Base-by-base conservation (phyloP, 2,888 invertebrate species). In the Hoplodrina ambigua region DNA sequence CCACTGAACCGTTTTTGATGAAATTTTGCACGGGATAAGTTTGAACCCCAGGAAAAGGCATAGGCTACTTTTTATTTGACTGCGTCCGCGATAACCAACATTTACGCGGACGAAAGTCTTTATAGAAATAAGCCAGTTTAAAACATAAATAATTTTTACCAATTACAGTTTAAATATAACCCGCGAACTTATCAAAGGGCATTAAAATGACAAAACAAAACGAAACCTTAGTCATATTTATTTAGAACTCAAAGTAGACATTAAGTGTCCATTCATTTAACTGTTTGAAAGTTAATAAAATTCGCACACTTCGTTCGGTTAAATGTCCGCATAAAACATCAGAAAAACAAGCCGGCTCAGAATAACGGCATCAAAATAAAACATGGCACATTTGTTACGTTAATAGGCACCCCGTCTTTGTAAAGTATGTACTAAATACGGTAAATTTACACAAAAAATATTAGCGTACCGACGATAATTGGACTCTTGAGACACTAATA, bases 311-410 rank as follows among this genome's bases (percentile, higher is more conserved):
- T 85, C 78, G 85, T 87, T 77, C 80, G 54, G 69, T 81, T 72
- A 85, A 84, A 86, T 84, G 85, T 74, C 81, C 72, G 77, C 82
- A 84, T 87, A 86, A 87, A 87, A 83, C 81, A 83, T 81, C 75
- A 81, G 82, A 85, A 85, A 86, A 86, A 82, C 80, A 70, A 64
- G 70, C 76, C 81, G 74, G 70, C 81, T 82, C 72, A 72, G 83
- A 88, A 84, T 88, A 88, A 88, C 75, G 72, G 80, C 67, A 63
- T 75, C 59, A 80, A 86, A 88, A 88, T 85, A 87, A 89, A 88
- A 89, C 83, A 82, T 69, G 58, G 80, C 75, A 75, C 85, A 87
- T 89, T 89, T 83, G 81, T 88, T 85, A 82, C 76, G 69, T 84
- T 85, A 86, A 85, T 84, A 86, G 84, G 73, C 75, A 79, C 56